Evolutionary conservation across 2,113 vertebrate species (phyloP).

Genomic region (Lanius ludovicianus): DNA sequence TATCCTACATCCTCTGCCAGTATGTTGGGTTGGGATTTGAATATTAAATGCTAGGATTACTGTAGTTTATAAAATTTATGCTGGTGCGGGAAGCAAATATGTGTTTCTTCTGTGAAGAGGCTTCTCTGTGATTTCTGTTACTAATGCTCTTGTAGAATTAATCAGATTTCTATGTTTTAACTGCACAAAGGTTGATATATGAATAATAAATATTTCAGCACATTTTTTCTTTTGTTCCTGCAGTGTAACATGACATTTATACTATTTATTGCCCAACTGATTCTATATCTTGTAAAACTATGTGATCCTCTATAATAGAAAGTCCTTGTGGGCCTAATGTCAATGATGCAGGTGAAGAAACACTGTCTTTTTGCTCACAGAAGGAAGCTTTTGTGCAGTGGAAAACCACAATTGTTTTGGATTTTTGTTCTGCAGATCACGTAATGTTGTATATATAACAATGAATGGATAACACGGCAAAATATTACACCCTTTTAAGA

Average conservation of each 20-base stretch:
- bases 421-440: not conserved
- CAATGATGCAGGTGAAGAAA: not conserved
- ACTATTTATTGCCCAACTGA: not conserved
- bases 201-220: not conserved
- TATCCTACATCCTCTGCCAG: not conserved
- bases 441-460: not conserved
- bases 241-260: not conserved
- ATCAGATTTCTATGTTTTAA: not conserved
- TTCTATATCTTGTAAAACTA: not conserved
- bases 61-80: not conserved
- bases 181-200: not conserved
- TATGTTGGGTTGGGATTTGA: not conserved
- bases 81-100: not conserved
- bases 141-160: not conserved
- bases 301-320: not conserved
- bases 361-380: not conserved
- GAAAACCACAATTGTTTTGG: not conserved
- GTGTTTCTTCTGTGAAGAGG: not conserved
- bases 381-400: not conserved
- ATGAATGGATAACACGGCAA: not conserved
- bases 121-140: not conserved
- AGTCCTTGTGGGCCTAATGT: not conserved
- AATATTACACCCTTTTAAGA: slow-evolving; percentile 1
- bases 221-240: not conserved
- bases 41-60: not conserved